Base-by-base conservation (phyloP, 1,140 invertebrate species). In the Holcopasites calliopsidis region DNA sequence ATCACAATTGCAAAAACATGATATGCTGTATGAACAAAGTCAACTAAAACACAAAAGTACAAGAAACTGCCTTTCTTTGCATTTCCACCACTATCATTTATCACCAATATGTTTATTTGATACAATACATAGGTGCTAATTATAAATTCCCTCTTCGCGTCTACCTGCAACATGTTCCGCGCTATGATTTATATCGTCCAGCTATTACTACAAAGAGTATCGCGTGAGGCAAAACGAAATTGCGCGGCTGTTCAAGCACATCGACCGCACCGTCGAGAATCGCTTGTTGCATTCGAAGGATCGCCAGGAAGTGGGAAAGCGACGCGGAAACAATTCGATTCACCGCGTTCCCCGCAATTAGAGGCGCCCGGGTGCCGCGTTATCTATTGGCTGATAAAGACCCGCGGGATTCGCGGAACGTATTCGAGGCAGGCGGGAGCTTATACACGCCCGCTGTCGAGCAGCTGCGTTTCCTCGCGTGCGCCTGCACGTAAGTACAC, bases 381-480 rank as follows among this genome's bases (percentile, higher is more conserved):
- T 73, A 66, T 73, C 61, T 23, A 13, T 10, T 21, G 60, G 35
- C 1, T 16, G 71, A 55, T 55, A 66, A 74, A 60, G 47, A 47
- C 23, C 33, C 13, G 44, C 23, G 5, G 23, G 58, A 80, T 76
- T 69, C 66, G 61, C 26, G 26, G 11, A 57, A 57, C 72, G 52
- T 42, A 44, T 40, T 64, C 42, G 50, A 62, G 58, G 58, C 70
- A 55, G 3, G 13, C 35, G 38, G 33, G 42, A 73, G 70, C 38
- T 28, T 47, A 57, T 73, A 69, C 68, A 68, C 69, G 61, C 68
- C 69, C 44, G 73, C 60, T 57, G 54, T 78, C 81, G 77, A 85
- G 84, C 86, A 88, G 87, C 84, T 87, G 87, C 82, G 87, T 85
- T 83, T 84, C 79, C 60, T 70, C 44, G 64, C 65, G 58, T 72